Evolutionary conservation across 2,113 vertebrate genomes (phyloP).

Genomic region (Lathamus discolor): DNA sequence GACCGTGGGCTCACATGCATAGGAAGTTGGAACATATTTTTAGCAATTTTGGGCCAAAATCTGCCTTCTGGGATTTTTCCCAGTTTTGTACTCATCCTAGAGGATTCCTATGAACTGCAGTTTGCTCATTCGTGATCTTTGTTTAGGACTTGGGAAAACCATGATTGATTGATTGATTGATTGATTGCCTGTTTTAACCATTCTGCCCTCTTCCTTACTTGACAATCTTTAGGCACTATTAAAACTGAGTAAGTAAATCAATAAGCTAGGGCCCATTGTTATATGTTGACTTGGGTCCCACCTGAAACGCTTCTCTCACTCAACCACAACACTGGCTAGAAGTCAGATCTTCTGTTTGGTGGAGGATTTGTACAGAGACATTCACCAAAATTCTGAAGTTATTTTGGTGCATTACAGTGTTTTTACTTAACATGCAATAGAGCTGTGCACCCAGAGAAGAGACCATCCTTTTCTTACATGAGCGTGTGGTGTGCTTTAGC

Average conservation of each 20-base stretch:
- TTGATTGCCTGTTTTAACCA: not conserved
- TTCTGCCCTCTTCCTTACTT: not conserved
- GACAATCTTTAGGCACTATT: not conserved
- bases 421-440: not conserved
- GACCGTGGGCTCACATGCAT: not conserved
- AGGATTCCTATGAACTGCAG: not conserved
- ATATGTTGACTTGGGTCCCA: not conserved
- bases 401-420: not conserved
- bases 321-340: not conserved
- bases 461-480: not conserved
- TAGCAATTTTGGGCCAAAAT: slow-evolving; percentile 3
- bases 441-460: not conserved
- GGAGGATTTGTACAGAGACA: not conserved
- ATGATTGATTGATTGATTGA: not conserved
- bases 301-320: not conserved
- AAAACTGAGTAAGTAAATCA: not conserved
- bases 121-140: not conserved
- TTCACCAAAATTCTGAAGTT: not conserved
- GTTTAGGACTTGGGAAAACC: not conserved
- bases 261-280: not conserved
- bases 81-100: not conserved
- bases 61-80: slow-evolving; percentile 6
- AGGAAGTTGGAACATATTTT: not conserved
- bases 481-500: slow-evolving; percentile 18
- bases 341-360: not conserved